Evolutionary conservation across 92 coral and sea anemone genomes (phyloP).

Genomic region (Actinernus sp.): DNA sequence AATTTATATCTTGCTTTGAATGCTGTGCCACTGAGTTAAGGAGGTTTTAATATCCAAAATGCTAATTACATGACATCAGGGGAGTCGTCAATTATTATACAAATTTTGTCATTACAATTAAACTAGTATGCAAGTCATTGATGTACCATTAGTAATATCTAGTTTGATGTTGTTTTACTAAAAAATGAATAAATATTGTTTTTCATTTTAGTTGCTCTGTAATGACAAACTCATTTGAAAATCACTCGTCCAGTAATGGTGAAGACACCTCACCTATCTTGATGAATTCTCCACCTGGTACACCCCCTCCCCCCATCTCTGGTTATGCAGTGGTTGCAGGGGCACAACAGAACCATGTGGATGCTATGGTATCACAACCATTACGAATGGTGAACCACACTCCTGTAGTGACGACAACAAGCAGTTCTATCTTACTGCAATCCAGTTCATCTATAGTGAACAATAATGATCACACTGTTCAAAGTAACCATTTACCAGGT

Average conservation of each 20-base stretch:
- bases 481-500: conserved; percentile 48
- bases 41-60: no score
- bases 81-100: no score
- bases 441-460: conserved; percentile 34
- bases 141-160: no score
- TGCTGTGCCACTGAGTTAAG: no score
- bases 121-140: no score
- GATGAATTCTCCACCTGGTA: conserved; percentile 64
- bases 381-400: conserved; percentile 79
- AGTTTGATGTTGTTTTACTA: no score
- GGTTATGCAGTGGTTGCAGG: conserved; percentile 98
- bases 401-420: conserved; percentile 39
- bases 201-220: conserved; percentile 30
- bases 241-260: conserved; percentile 83
- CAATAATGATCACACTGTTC: conserved; percentile 38
- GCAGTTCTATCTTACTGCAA: conserved; percentile 29
- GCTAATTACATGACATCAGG: no score
- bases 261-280: conserved; percentile 43
- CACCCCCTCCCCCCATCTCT: conserved; percentile 96
- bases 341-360: conserved; percentile 89
- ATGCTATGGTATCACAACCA: conserved; percentile 48
- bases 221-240: conserved; percentile 75
- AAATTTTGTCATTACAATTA: no score
- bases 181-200: not conserved
- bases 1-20: no score